Base-by-base conservation (phyloP, 2,113 vertebrate species). In the Petrocephalus microphthalmus region DNA sequence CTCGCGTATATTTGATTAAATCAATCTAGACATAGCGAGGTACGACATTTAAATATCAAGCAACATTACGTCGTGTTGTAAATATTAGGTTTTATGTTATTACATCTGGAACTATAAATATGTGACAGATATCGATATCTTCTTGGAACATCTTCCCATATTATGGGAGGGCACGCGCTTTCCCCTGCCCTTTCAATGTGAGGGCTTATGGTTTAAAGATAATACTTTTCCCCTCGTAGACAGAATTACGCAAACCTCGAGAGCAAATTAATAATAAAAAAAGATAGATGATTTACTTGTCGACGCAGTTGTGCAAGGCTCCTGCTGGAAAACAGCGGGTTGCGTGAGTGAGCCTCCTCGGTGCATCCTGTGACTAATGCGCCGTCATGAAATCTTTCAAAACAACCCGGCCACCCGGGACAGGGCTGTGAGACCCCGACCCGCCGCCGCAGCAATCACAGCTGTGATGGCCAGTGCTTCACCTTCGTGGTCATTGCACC, bases 311-410 rank as follows among this genome's bases (percentile, higher is more conserved):
- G 84, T 86, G 88, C 88, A 89, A 89, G 60, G 7, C 53, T 47
- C 33, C 51, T 56, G 29, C 87, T 25, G 42, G 3, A 53, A 88
- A 81, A 88, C 56, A 47, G 33, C 33, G 54, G 52, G 33, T 84
- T 60, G 74, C 74, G 37, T 85, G 57, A 85, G 7, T 85, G 83
- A 51, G 81, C 64, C 83, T 53, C 85, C 60, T 53, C 6, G 22
- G 13, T 33, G 83, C 64, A 51, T 60, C 56, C 52, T 84, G 87
- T 89, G 85, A 89, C 88, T 89, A 81, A 89, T 60, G 37, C 85
- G 42, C 7, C 51, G 82, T 52, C 83, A 86, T n/a, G 64, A 84
- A 54, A 74, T 19, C 52, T 53, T 81, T 53, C 78, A 83, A 49
- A 52, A 49, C 25, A 17, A 25, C 47, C 37, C 33, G 29, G 29